These are phyloP conservation scores for Piscicola geometra DNA, from an alignment of 2,888 invertebrate genomes.

Conservation along the genomic window DNA sequence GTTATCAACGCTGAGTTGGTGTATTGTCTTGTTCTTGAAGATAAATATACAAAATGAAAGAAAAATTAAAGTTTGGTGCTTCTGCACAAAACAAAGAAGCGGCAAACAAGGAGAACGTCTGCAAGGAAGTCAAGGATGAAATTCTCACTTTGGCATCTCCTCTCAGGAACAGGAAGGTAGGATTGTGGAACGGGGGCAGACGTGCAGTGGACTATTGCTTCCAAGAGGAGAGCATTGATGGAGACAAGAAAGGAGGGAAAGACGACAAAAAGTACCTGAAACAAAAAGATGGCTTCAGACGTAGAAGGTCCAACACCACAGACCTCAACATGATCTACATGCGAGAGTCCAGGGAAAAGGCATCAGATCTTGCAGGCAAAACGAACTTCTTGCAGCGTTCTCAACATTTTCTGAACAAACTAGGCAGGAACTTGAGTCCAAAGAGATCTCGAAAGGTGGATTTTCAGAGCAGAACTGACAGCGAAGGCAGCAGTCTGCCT, in stretches of 20 bases:
- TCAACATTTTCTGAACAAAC: conserved; percentile 27
- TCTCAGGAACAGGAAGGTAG: background rate
- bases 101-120: background rate
- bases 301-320: background rate
- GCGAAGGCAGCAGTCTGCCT: conserved; percentile 6
- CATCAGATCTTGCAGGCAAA: background rate
- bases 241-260: background rate
- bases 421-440: conserved; percentile 23
- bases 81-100: background rate
- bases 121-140: background rate
- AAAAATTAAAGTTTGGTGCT: background rate
- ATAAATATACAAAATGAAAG: background rate
- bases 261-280: conserved; percentile 3
- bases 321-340: conserved; percentile 9
- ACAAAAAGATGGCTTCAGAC: background rate
- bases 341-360: background rate
- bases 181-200: background rate
- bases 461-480: background rate
- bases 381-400: conserved; percentile 23
- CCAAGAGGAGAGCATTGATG: conserved; percentile 5
- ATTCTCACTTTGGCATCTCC: background rate
- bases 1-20: too few species aligned
- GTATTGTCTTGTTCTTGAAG: background rate
- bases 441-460: background rate
- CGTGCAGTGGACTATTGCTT: background rate